These are phyloP conservation scores for Motacilla alba DNA, from an alignment of 2,113 vertebrate species.

Conservation along the genomic window DNA sequence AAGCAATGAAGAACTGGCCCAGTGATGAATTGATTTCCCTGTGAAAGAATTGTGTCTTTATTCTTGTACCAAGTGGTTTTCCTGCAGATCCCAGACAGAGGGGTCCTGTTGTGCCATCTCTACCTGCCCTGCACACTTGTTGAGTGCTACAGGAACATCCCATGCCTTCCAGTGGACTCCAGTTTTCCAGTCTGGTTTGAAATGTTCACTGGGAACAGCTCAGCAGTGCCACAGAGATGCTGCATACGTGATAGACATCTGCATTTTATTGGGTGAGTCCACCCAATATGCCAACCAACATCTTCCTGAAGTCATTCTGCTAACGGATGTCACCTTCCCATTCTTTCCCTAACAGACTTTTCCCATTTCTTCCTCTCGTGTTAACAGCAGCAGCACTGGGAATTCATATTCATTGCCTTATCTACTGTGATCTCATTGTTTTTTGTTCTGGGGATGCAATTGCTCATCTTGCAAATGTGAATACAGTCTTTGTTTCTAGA, in stretches of 20 bases:
- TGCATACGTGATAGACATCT: rapidly evolving
- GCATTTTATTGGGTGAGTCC: neutral
- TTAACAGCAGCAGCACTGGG: neutral
- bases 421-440: neutral
- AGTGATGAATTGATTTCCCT: neutral
- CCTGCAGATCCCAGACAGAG: neutral
- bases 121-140: neutral
- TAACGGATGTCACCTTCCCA: neutral
- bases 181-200: neutral
- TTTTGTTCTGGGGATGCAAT: neutral
- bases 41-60: neutral
- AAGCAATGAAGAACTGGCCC: neutral
- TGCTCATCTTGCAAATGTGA: conserved; percentile 10
- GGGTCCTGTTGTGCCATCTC: neutral
- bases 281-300: neutral
- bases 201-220: neutral
- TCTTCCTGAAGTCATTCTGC: neutral
- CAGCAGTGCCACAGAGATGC: neutral
- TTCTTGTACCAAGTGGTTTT: neutral
- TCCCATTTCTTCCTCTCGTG: neutral
- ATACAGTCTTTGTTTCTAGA: conserved; percentile 17
- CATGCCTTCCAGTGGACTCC: neutral
- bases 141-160: neutral
- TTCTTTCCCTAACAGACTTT: neutral
- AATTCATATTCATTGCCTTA: neutral